Conservation (phyloP, 2,797 vertebrate species). For the Linurgus olivaceus region DNA sequence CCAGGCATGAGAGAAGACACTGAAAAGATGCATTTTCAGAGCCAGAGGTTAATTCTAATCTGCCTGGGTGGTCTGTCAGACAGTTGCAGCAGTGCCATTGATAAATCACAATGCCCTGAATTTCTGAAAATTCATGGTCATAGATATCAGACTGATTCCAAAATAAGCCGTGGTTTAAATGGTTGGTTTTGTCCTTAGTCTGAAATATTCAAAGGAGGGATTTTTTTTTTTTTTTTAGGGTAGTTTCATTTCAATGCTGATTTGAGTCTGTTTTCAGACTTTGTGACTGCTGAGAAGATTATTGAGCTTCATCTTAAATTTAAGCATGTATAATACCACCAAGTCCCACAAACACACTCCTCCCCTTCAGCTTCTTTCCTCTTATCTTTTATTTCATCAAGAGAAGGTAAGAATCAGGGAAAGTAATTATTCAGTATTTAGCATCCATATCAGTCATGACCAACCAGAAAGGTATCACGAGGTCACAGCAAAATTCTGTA, state of each 20-base stretch:
- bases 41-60: not conserved
- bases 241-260: not conserved
- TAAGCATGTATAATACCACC: not conserved
- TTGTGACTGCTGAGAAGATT: not conserved
- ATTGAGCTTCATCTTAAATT: not conserved
- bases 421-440: not conserved
- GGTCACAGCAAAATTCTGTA: not conserved
- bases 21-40: not conserved
- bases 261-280: not conserved
- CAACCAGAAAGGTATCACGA: not conserved
- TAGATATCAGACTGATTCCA: not conserved
- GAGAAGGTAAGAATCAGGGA: not conserved
- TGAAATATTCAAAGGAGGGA: not conserved
- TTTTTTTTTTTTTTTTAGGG: not conserved
- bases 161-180: not conserved
- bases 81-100: not conserved
- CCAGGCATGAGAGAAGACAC: not conserved
- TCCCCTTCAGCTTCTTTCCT: not conserved
- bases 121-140: not conserved
- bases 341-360: not conserved
- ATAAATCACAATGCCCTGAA: not conserved
- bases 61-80: not conserved
- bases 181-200: not conserved
- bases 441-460: not conserved
- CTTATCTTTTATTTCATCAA: not conserved